These are phyloP conservation scores for Agapornis roseicollis DNA, from an alignment of 2,113 vertebrate species.

Conservation along the genomic window DNA sequence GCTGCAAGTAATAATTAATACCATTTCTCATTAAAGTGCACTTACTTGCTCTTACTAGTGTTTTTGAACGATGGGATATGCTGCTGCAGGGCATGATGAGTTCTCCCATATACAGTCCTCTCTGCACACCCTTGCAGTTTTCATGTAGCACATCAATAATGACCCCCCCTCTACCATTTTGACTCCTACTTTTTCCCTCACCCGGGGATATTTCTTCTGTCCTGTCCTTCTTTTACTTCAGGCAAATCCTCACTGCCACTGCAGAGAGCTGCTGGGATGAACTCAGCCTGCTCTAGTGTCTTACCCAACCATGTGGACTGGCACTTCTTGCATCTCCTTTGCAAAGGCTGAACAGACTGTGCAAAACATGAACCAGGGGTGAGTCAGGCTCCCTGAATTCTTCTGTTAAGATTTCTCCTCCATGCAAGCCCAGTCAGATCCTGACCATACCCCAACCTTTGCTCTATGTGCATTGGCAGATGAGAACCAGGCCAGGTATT, in stretches of 20 bases:
- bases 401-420: not conserved
- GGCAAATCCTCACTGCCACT: not conserved
- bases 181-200: not conserved
- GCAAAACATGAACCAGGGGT: not conserved
- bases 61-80: not conserved
- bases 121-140: not conserved
- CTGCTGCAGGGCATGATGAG: not conserved
- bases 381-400: not conserved
- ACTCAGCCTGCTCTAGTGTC: not conserved
- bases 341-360: not conserved
- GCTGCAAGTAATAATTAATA: not conserved
- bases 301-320: not conserved
- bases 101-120: not conserved
- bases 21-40: not conserved
- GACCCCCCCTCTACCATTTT: not conserved
- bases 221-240: not conserved
- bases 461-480: not conserved
- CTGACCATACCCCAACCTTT: not conserved
- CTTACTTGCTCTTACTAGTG: not conserved
- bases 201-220: not conserved
- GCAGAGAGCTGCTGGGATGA: not conserved
- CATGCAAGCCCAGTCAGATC: not conserved
- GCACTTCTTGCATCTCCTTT: not conserved
- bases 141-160: not conserved
- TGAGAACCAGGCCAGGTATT: not conserved